A percentile compares a stretch with the other conserved stretches of the same genome.
Conservation (phyloP, 2,888 invertebrate species). For the Thelaira solivaga region DNA sequence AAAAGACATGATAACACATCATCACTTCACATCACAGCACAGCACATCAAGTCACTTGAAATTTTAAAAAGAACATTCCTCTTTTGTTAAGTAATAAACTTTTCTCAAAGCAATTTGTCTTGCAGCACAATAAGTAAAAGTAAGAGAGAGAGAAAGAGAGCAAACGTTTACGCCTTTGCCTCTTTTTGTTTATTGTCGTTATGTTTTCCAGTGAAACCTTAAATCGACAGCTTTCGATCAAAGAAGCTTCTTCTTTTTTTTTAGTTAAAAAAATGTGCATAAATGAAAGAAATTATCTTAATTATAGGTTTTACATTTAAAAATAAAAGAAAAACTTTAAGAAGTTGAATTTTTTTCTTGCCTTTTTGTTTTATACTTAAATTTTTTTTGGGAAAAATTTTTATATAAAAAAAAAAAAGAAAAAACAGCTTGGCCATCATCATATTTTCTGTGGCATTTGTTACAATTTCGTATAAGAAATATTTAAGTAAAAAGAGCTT, state of each 20-base stretch:
- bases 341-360: conserved; percentile 20
- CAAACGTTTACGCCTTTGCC: conserved; percentile 15
- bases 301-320: conserved; percentile 52
- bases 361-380: no score
- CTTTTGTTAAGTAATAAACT: neutral
- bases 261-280: conserved; percentile 41
- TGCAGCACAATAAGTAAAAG: neutral
- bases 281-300: conserved; percentile 62
- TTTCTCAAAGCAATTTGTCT: conserved; percentile 14
- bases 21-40: conserved; percentile 4
- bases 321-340: conserved; percentile 18
- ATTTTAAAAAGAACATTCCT: conserved; percentile 5
- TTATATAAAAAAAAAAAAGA: no score
- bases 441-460: conserved; percentile 2
- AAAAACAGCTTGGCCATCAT: neutral
- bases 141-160: neutral
- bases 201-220: neutral
- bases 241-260: conserved; percentile 27
- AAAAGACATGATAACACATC: conserved; percentile 33
- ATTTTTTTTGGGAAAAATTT: conserved; percentile 19
- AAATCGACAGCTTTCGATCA: conserved; percentile 60
- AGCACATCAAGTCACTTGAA: conserved; percentile 9
- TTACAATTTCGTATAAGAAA: conserved; percentile 31
- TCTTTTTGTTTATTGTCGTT: neutral
- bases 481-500: conserved; percentile 41